Conservation (phyloP, 2,888 invertebrate genomes). For the Ischnus inquisitorius region DNA sequence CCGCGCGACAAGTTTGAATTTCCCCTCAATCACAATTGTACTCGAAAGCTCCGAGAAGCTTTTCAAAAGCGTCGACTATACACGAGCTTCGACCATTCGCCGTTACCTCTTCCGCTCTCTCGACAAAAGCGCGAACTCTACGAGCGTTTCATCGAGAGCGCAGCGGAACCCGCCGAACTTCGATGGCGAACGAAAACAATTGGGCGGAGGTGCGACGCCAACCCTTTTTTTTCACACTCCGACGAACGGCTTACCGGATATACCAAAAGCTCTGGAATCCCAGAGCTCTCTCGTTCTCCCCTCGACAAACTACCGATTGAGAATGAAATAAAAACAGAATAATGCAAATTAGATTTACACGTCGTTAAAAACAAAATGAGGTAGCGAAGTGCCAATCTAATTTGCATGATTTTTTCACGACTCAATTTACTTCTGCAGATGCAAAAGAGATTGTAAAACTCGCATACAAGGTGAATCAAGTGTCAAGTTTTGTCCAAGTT, state of each 20-base stretch:
- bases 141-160: background rate
- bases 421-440: too few species aligned
- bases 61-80: constrained; percentile 4
- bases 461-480: too few species aligned
- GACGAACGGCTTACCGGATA: background rate
- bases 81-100: constrained; percentile 1
- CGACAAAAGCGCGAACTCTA: constrained; percentile 1
- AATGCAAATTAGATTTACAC: too few species aligned
- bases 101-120: background rate
- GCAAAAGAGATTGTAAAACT: too few species aligned
- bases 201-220: background rate
- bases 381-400: too few species aligned
- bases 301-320: background rate
- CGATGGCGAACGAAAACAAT: constrained; percentile 4
- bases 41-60: background rate
- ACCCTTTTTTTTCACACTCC: background rate
- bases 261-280: background rate
- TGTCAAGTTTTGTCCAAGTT: too few species aligned
- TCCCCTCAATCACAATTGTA: constrained; percentile 20
- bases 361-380: background rate
- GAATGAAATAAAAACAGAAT: background rate
- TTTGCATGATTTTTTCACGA: too few species aligned
- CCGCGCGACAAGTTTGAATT: background rate
- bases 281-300: background rate
- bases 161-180: background rate